A percentile compares a stretch with the other conserved stretches of the same genome.
Conservation (phyloP, 1,140 invertebrate species). For the Colletes gigas region DNA sequence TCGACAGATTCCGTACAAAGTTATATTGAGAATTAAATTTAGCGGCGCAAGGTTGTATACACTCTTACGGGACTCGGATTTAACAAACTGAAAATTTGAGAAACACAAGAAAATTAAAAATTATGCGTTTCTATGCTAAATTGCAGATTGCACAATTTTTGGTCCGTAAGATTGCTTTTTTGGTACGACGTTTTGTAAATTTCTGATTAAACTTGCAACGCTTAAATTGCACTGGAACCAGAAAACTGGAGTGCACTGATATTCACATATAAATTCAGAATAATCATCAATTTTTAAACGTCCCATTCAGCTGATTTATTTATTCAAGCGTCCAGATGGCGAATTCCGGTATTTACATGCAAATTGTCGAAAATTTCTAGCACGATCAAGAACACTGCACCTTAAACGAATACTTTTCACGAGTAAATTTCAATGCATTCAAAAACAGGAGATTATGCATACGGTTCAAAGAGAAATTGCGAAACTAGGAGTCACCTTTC, state of each 20-base stretch:
- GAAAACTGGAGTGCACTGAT: background rate
- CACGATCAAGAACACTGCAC: background rate
- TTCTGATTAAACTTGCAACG: too few species aligned
- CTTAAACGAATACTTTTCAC: background rate
- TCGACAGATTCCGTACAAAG: background rate
- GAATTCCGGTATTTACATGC: background rate
- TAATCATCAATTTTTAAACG: background rate
- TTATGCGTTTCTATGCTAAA: too few species aligned
- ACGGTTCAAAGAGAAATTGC: background rate
- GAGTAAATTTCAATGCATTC: background rate
- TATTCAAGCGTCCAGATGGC: background rate
- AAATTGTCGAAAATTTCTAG: background rate
- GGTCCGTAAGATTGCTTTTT: too few species aligned
- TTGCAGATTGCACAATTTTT: background rate
- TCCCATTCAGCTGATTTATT: background rate
- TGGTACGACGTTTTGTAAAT: too few species aligned
- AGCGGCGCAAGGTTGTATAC: background rate
- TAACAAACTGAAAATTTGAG: background rate
- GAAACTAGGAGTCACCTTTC: background rate
- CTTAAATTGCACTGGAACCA: too few species aligned
- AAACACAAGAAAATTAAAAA: too few species aligned
- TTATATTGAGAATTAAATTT: background rate
- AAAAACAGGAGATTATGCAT: background rate
- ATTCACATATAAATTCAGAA: background rate
- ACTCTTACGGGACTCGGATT: background rate